phyloP scores from a whole-genome alignment of 2,797 vertebrate genomes.

The Spinus pinus region DNA sequence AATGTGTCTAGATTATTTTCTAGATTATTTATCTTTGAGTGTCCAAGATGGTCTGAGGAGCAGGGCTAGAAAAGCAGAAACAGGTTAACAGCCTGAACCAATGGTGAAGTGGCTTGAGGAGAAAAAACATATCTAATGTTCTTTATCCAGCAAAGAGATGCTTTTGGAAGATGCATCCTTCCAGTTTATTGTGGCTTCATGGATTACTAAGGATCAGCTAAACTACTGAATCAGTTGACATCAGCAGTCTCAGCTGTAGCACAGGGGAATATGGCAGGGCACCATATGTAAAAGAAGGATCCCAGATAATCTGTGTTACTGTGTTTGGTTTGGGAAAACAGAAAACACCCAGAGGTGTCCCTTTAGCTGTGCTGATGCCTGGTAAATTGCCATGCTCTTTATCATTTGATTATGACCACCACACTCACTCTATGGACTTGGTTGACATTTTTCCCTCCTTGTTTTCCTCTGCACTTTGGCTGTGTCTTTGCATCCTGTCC shows the following conservation, averaged over 20 bases:
- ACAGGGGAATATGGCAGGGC: not conserved
- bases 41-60: not conserved
- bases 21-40: not conserved
- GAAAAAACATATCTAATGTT: not conserved
- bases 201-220: not conserved
- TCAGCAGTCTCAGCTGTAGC: not conserved
- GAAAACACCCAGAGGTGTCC: not conserved
- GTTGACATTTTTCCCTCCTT: constrained; percentile 10
- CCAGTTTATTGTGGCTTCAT: not conserved
- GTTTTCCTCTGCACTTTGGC: constrained; percentile 20
- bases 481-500: constrained; percentile 8
- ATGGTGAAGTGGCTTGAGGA: not conserved
- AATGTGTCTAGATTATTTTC: not conserved
- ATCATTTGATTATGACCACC: not conserved
- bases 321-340: not conserved
- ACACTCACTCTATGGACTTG: not conserved
- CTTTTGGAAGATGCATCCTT: not conserved
- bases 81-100: not conserved
- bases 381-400: not conserved
- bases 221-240: not conserved
- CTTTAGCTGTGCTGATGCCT: not conserved
- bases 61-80: not conserved
- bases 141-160: not conserved
- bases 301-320: not conserved
- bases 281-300: not conserved